Base-by-base conservation (phyloP, 2,797 vertebrate genomes). In the Sebastes taczanowskii region DNA sequence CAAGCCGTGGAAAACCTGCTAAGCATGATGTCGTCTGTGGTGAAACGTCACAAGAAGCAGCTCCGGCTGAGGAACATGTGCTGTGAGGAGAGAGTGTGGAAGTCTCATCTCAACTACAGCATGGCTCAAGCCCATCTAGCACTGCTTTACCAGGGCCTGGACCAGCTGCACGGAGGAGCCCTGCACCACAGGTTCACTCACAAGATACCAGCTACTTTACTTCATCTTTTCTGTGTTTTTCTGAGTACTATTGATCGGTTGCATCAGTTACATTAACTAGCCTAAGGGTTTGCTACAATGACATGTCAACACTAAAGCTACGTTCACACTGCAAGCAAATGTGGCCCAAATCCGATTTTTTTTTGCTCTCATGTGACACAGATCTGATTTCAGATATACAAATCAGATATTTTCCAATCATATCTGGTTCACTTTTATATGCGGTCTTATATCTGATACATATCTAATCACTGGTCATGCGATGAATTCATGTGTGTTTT, bases 11-110 rank as follows among this genome's bases (percentile, higher is more conserved):
- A 93, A 73, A 86, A 89, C 25, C 85, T 97, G 81, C 30, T 91
- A 18, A 59, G 86, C n/a, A 71, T 81, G 38, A 86, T 98, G 90
- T 88, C 90, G 11, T 89, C 87, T 55, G 2, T 94, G 64, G 79
- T 96, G 73, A 74, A 85, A 42, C 82, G 65, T 70, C 90, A 90
- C 11, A 74, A 94, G 73, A 95, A 89, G 74, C 92, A 55, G 78
- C 93, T 90, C 81, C 89, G 84, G 23, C 93, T 97, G 65, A 95
- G 95, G 77, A 92, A 91, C 35, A 6, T 94, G 14, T 95, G 84
- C 84, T 89, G 90, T 69, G 96, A 97, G 78, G 97, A 98, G 87
- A 94, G 97, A 82, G 95, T 96, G 63, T 99, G 97, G 97, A 96
- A 84, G 80, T 94, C 96, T 77, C 96, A 96, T 74, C 91, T 98